Base-by-base conservation (phyloP, 2,888 invertebrate species). In the Noctua pronuba region DNA sequence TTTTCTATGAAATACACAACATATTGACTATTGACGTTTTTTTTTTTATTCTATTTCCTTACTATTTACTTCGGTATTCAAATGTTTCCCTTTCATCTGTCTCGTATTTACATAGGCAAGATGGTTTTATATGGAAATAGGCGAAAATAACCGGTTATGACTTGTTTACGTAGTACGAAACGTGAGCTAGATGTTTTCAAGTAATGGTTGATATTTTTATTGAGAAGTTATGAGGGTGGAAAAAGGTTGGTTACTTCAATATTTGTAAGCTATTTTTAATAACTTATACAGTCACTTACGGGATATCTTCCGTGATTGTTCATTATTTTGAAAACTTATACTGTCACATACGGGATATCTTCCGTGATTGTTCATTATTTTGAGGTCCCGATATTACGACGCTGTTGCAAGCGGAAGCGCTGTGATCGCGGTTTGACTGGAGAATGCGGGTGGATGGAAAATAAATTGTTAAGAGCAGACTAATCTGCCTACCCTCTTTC, bases 21-120 rank as follows among this genome's bases (percentile, higher is more conserved):
- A 75, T 80, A 69, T 75, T 69, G 65, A 21, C 35, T 66, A 69
- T 81, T 7, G 24, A 77, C 13, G 28, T 85, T 72, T 72, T 75
- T 38, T 38, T 7, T 60, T 73, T 41, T 16, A 82, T 74, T 75
- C n/a, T 66, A 64, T 79, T 73, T 79, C 73, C 79, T 73, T 49
- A 11, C 24, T 24, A 60, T 13, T 13, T 49, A 49, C 67, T 78
- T 82, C 71, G 79, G 2, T 38, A 75, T 80, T 73, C 70, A 77
- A 75, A 85, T 80, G 13, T 80, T 73, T 73, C n/a, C 31, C 18
- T 79, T 67, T 62, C 35, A 74, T 75, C 41, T 60, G 1, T 64
- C 2, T 11, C 13, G 24, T 73, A 77, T 82, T 77, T 64, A 64
- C 64, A 77, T 73, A 49, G 41, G 52, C 58, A 13, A 69, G 0